Evolutionary conservation across 2,888 invertebrate genomes (phyloP), one percentile per base, ranked within the genome.

Genomic region (Yponomeuta evonymella): DNA sequence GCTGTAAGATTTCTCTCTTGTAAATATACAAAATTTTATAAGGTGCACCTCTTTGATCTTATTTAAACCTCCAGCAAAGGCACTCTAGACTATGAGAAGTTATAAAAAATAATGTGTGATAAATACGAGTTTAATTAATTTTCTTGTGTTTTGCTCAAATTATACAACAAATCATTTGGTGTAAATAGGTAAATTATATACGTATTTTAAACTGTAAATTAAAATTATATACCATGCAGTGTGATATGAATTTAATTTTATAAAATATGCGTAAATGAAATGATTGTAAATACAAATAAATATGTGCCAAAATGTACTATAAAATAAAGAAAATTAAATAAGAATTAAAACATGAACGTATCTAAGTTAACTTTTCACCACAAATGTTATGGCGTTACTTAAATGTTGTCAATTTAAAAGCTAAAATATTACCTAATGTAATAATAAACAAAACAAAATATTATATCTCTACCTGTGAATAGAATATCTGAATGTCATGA

Each of bases 401-500:
- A 4, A 75, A 77, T 81, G 80, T 82, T 79, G 79, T 80, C 79
- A 79, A 80, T 82, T 82, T 81, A 30, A 43, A 43, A 36, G n/a
- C 36, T 15, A 36, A 12, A 33, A 43, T 43, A 8, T 8, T 43
- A 43, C 43, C 43, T 36, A 66, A 68, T 30, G 48, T 30, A 51
- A 68, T 63, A 15, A 68, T 29, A 68, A 48, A n/a, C 10, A 4
- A 51, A 51, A 68, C 68, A 51, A 68, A 29, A 78, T 78, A 75
- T 77, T 78, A 75, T 77, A 79, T 79, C 75, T 78, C 72, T 83
- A 85, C 80, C 51, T 88, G 87, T 87, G 80, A 84, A 83, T 84
- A 82, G 84, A 84, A 78, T 83, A 83, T 89, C 88, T 89, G 79
- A 85, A 85, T 88, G 89, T 88, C 83, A 80, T 78, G 78, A 81